phyloP scores from a whole-genome alignment of 2,888 invertebrate species.

The Caenorhabditis uteleia region DNA sequence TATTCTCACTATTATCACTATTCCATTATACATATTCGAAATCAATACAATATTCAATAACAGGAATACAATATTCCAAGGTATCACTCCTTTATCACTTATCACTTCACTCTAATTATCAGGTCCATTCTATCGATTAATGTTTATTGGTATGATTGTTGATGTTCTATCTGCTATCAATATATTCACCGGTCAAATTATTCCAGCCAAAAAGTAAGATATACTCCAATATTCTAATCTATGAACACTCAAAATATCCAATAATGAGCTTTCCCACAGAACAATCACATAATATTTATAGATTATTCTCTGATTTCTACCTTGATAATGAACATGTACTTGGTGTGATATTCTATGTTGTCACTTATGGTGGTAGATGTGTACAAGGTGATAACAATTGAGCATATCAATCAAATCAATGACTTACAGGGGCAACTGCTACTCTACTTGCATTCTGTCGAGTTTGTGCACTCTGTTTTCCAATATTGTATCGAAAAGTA shows the following conservation, averaged over 20 bases:
- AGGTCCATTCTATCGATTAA: slow-evolving; percentile 28
- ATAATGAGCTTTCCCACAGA: too few species aligned
- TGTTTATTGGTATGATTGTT: slow-evolving; percentile 23
- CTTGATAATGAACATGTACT: slow-evolving; percentile 3
- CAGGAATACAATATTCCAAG: slow-evolving; percentile 14
- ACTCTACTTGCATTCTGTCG: slow-evolving; percentile 24
- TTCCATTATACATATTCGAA: slow-evolving; percentile 12
- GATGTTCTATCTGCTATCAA: slow-evolving; percentile 21
- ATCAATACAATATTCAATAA: slow-evolving; percentile 12
- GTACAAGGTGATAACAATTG: too few species aligned
- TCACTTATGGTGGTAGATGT: slow-evolving; percentile 26
- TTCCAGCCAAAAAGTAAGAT: slow-evolving; percentile 17
- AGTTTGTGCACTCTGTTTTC: slow-evolving; percentile 23
- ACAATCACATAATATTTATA: too few species aligned
- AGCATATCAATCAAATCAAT: too few species aligned
- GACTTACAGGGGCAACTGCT: slow-evolving; percentile 25
- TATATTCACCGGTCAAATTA: slow-evolving; percentile 19
- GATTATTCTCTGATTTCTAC: slow-evolving; percentile 1
- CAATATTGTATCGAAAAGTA: slow-evolving; percentile 25
- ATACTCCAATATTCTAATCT: not conserved
- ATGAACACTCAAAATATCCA: not conserved
- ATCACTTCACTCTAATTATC: not conserved
- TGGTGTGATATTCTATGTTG: slow-evolving; percentile 16
- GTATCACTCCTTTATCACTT: not conserved
- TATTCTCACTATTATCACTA: slow-evolving; percentile 6